Conservation (phyloP, 2,888 invertebrate genomes). For the Cataglyphis livida region DNA sequence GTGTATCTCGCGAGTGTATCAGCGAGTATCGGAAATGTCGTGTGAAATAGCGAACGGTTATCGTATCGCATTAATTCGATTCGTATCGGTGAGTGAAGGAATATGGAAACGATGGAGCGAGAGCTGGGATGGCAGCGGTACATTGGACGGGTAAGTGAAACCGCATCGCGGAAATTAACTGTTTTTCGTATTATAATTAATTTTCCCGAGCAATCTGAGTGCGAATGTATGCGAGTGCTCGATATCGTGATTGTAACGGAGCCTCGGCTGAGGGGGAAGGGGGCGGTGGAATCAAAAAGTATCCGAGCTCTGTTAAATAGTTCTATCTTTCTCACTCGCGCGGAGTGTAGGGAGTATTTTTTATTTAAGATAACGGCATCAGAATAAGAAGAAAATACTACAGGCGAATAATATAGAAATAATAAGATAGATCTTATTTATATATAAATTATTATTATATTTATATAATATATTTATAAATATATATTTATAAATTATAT, state of each 20-base stretch:
- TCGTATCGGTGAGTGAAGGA: background rate
- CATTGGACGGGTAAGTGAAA: background rate
- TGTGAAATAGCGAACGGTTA: background rate
- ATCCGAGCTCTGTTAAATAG: background rate
- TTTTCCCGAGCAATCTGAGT: background rate
- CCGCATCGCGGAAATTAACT: background rate
- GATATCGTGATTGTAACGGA: background rate
- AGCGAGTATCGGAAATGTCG: background rate
- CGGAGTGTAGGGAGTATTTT: background rate
- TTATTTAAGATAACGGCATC: background rate
- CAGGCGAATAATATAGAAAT: background rate
- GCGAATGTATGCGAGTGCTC: background rate
- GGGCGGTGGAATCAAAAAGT: background rate
- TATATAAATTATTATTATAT: no score
- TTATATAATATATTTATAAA: no score
- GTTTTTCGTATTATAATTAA: background rate
- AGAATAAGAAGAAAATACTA: background rate
- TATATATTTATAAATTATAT: no score
- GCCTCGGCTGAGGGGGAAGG: no score
- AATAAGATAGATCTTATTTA: no score
- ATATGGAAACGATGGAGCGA: background rate
- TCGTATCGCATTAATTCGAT: background rate
- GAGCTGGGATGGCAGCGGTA: background rate
- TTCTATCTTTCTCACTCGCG: background rate
- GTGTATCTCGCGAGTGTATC: background rate